Evolutionary conservation across 1,140 invertebrate species (phyloP).

Genomic region (Lasioglossum albipes): DNA sequence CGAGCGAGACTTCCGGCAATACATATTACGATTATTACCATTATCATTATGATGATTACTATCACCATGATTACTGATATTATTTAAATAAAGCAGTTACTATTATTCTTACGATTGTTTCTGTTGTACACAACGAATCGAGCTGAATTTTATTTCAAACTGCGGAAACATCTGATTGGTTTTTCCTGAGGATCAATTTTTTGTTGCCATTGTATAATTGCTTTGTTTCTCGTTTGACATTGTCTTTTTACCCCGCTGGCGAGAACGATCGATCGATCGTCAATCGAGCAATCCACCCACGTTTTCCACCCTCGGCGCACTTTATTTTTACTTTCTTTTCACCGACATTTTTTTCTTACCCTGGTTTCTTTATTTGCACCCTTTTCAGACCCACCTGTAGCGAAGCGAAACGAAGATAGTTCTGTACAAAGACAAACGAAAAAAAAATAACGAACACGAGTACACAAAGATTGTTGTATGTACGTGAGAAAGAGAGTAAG

Average conservation of each 20-base stretch:
- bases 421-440: constrained; percentile 41
- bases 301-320: constrained; percentile 50
- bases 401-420: constrained; percentile 54
- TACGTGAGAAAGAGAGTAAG: constrained; percentile 51
- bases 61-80: constrained; percentile 62
- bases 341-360: constrained; percentile 62
- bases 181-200: too few species aligned
- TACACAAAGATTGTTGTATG: constrained; percentile 46
- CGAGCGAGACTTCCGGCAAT: constrained; percentile 61
- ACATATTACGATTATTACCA: constrained; percentile 50
- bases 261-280: too few species aligned
- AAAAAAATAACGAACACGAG: constrained; percentile 24
- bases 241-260: background rate
- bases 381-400: constrained; percentile 77
- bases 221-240: background rate
- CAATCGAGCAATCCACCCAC: background rate
- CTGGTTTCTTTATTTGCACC: constrained; percentile 72
- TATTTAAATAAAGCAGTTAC: constrained; percentile 71
- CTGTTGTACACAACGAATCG: constrained; percentile 33
- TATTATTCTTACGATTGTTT: constrained; percentile 63
- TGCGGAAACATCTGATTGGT: too few species aligned
- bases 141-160: background rate
- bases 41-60: constrained; percentile 36
- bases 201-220: too few species aligned
- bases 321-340: constrained; percentile 66